Evolutionary conservation across 2,113 vertebrate species (phyloP).

Genomic region (Dendropsophus ebraccatus): DNA sequence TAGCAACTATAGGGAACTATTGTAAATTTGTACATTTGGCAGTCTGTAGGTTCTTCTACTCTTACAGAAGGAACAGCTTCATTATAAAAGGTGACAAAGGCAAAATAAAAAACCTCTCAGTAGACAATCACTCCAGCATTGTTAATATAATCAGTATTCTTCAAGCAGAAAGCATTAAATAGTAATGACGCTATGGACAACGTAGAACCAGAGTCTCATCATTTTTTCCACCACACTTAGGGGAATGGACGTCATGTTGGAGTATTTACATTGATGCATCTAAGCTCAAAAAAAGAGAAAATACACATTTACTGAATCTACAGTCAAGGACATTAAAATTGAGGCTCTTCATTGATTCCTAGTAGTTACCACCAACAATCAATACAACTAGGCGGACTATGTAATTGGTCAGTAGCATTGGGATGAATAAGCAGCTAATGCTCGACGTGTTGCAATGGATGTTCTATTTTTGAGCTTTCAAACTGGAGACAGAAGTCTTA

Average conservation of each 20-base stretch:
- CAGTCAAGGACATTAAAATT: background rate
- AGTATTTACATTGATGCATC: background rate
- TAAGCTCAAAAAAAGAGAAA: background rate
- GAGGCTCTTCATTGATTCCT: background rate
- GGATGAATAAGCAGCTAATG: background rate
- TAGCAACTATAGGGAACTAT: background rate
- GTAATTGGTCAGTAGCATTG: background rate
- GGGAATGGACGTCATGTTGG: background rate
- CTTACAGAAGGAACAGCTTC: background rate
- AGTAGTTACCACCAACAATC: background rate
- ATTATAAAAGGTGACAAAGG: too few species aligned
- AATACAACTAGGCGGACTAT: background rate
- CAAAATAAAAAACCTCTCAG: too few species aligned
- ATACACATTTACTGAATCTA: background rate
- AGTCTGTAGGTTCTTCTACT: background rate
- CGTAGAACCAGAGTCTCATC: background rate
- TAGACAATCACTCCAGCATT: background rate
- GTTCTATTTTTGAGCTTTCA: background rate
- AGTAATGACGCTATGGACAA: background rate
- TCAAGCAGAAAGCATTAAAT: background rate
- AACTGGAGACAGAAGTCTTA: constrained; percentile 30
- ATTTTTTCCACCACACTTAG: background rate
- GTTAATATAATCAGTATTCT: background rate
- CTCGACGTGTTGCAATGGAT: background rate
- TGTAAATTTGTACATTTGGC: background rate